Conservation (phyloP, 2,888 invertebrate genomes). For the Ecliptopera silaceata region DNA sequence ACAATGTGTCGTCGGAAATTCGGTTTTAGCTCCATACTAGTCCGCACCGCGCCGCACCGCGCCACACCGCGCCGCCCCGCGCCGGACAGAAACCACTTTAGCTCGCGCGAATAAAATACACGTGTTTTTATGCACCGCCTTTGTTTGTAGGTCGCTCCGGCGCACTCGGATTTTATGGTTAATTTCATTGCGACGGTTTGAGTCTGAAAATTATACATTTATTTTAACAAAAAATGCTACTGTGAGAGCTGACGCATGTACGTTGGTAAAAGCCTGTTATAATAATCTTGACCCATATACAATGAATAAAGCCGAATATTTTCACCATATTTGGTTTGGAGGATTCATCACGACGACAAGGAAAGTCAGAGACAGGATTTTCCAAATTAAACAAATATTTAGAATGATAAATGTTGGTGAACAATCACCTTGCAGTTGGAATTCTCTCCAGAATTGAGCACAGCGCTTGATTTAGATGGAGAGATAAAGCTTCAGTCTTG, state of each 20-base stretch:
- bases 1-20: conserved; percentile 29
- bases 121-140: conserved; percentile 26
- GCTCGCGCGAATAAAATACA: conserved; percentile 16
- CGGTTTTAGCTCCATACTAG: conserved; percentile 7
- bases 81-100: conserved; percentile 24
- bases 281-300: no score
- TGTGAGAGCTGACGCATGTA: no score
- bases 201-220: conserved; percentile 9
- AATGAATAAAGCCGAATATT: not conserved
- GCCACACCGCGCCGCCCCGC: not conserved
- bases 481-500: conserved; percentile 14
- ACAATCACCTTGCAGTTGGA: conserved; percentile 2
- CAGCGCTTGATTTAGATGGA: conserved; percentile 20
- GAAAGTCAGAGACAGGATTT: not conserved
- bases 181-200: conserved; percentile 20
- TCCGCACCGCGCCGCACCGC: not conserved
- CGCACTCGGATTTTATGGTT: conserved; percentile 18
- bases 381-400: not conserved
- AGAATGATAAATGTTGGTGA: conserved; percentile 1
- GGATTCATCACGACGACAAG: no score
- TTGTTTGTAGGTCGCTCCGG: conserved; percentile 11
- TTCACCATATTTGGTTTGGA: no score
- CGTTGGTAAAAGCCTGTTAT: not conserved
- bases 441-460: conserved; percentile 2
- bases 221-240: not conserved